Base-by-base conservation (phyloP, 23 tunicate genomes). In the Ciona savignyi region DNA sequence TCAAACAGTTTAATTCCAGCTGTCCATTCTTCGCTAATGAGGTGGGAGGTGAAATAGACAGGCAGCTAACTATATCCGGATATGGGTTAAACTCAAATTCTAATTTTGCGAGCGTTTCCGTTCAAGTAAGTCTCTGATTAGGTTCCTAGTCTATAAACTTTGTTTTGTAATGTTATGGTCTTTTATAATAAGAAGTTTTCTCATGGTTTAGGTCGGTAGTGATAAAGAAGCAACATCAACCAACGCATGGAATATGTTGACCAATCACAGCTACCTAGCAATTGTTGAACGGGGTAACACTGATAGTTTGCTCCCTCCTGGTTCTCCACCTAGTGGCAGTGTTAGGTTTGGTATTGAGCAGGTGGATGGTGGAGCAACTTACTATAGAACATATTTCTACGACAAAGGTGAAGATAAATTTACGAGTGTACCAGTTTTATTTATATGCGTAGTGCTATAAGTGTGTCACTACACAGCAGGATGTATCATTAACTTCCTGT, bases 11-110 rank as follows among this genome's bases (percentile, higher is more conserved):
- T 42, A 15, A 6, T 42, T 42, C 56, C 15, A 42, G 56, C 51
- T 91, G 97, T 72, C 90, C 90, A 51, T 86, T 35, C 35, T 95
- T 95, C 60, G 74, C 80, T 11, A 95, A 88, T 70, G 99, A 95
- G 68, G 77, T 95, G 15, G 99, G 99, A 21, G 96, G 86, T 33
- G 96, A 88, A 73, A 62, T 30, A 0, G 88, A 88, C 3, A 30
- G 79, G 22, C 68, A 29, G 23, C 34, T 84, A 0, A 61, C 68
- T 63, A 83, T 77, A 34, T 78, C 84, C 21, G 75, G 78, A 1
- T 62, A 74, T 15, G 81, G 81, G 21, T 29, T 70, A 23, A 77
- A 77, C 34, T 51, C 81, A 49, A 42, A 42, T 42, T 77, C 81
- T 1, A 70, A 72, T 27, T 24, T 35, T n/a, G 65, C 87, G 1